A percentile compares a stretch with the other conserved stretches of the same genome.
Conservation (phyloP, 2,888 invertebrate species). For the Melanotus villosus region DNA sequence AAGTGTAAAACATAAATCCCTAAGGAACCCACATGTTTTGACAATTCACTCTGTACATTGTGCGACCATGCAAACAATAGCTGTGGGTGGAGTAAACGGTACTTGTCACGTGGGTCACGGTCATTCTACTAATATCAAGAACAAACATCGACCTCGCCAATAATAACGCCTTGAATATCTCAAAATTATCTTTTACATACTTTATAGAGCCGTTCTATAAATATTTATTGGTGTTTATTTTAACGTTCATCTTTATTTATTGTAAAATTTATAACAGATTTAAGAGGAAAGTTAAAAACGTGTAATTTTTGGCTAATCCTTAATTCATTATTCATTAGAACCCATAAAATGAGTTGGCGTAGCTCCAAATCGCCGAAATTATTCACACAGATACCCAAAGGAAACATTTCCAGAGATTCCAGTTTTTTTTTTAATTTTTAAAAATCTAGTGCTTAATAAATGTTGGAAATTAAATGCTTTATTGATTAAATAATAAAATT, state of each 20-base stretch:
- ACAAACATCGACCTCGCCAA: conserved; percentile 41
- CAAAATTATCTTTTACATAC: background rate
- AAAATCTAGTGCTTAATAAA: too few species aligned
- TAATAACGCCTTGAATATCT: conserved; percentile 22
- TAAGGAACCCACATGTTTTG: conserved; percentile 18
- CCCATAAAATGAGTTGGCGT: too few species aligned
- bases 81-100: conserved; percentile 35
- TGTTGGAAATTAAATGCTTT: too few species aligned
- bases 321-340: too few species aligned
- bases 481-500: too few species aligned
- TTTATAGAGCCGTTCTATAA: conserved; percentile 1
- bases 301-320: too few species aligned
- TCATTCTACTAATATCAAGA: conserved; percentile 40
- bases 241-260: background rate
- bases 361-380: too few species aligned
- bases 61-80: conserved; percentile 18
- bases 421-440: too few species aligned
- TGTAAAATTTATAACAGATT: too few species aligned
- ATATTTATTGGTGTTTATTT: background rate
- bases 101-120: conserved; percentile 37
- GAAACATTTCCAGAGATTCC: too few species aligned
- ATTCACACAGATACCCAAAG: too few species aligned
- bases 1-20: conserved; percentile 13
- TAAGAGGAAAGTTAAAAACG: too few species aligned
- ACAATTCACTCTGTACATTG: conserved; percentile 1